Base-by-base conservation (phyloP, 1,140 invertebrate species). In the Tenebrio molitor region DNA sequence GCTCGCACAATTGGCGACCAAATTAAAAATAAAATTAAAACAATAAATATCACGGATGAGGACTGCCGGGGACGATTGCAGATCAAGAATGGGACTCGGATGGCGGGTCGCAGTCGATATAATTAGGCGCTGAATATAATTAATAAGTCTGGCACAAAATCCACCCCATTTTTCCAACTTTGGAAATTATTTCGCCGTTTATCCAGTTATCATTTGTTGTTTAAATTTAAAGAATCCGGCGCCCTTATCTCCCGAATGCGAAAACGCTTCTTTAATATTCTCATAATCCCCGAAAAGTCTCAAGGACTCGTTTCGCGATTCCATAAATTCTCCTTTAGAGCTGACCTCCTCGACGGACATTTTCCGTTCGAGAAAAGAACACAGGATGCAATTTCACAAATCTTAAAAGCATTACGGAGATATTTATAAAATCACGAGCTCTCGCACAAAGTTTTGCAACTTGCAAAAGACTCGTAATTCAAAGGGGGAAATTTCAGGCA, bases 1-100 rank as follows among this genome's bases (percentile, higher is more conserved):
- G 21, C 33, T 34, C 21, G 34, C 39, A 72, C 53, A 66, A 34
- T 58, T 33, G 70, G 58, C 44, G 58, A 63, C 44, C 41, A 72
- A 72, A 72, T 72, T 72, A 72, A 72, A 72, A 72, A 72, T 72
- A 66, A 65, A 72, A 72, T 72, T 72, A 66, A 66, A 66, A 41
- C 34, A 66, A 66, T 66, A 66, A 66, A 66, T 66, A 46, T 66
- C 36, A 58, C 23, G n/a, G 19, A 29, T 58, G 50, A 29, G 14
- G 46, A 53, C 17, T 53, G 46, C 46, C 36, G 46, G 17, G 46
- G 42, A 44, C 19, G 50, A 29, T n/a, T 29, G 50, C 50, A 29
- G 36, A 39, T 39, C 36, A 39, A 39, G 50, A 19, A 50, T 29
- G 23, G 21, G n/a, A 5, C 29, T 58, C 29, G 16, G 21, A 50